A percentile compares a stretch with the other conserved stretches of the same genome.
These are phyloP conservation scores for Vicugna pacos DNA, from an alignment of 2,113 vertebrate species.

Conservation along the genomic window DNA sequence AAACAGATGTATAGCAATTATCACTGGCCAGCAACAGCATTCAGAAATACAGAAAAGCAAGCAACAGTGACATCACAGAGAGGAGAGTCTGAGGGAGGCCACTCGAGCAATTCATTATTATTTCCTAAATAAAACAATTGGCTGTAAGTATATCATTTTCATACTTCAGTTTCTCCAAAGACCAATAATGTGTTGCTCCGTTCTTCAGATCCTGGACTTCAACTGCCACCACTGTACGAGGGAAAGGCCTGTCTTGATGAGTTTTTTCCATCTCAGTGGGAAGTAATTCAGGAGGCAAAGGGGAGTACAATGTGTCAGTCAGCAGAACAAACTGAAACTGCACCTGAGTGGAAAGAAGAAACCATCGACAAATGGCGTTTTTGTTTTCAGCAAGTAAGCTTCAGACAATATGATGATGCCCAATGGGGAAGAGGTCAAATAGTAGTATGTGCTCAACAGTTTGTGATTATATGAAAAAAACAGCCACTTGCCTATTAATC, in stretches of 20 bases:
- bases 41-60: background rate
- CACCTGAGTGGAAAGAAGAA: constrained; percentile 86
- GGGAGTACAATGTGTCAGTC: constrained; percentile 97
- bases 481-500: background rate
- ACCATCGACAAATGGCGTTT: background rate
- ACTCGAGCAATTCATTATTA: background rate
- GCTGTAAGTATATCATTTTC: background rate
- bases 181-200: constrained; percentile 98
- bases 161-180: constrained; percentile 98
- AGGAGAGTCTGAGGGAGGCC: background rate
- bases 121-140: background rate
- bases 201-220: constrained; percentile 99
- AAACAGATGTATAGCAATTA: background rate
- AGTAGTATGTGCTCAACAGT: background rate
- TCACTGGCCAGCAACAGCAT: background rate
- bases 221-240: constrained; percentile 96
- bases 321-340: constrained; percentile 99
- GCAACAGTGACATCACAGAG: background rate
- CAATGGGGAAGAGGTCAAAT: background rate
- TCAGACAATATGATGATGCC: rapidly evolving
- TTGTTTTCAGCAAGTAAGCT: background rate
- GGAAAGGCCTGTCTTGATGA: constrained; percentile 90
- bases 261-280: constrained; percentile 91
- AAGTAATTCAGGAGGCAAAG: constrained; percentile 94
- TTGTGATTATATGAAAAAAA: background rate